Evolutionary conservation across 2,113 vertebrate genomes (phyloP), one percentile per base, ranked within the genome.

Genomic region (Bostrychus sinensis): DNA sequence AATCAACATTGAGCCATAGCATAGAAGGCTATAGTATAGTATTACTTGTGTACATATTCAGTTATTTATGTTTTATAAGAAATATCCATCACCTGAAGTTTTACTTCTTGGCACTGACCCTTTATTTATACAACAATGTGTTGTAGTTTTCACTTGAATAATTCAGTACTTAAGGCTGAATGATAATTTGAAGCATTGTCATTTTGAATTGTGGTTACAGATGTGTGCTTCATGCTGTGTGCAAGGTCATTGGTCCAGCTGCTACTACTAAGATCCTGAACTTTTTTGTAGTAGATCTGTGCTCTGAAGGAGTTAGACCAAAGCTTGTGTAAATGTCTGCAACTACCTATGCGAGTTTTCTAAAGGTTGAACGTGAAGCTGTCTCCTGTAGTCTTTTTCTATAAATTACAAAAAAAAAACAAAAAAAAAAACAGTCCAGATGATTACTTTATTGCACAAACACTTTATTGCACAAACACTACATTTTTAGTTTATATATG

Each of bases 401-500:
- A 20, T n/a, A n/a, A n/a, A n/a, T n/a, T n/a, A n/a, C n/a, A 50
- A 5, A 56, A n/a, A 78, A 16, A 71, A 28, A 1, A 39, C 25
- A n/a, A n/a, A n/a, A n/a, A 1, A 34, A 55, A 50, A 50, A 13
- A 28, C 22, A 14, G 3, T 13, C 4, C 28, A 51, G 7, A 1
- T 57, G 17, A n/a, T 72, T 56, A 5, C 72, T 12, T 48, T 19
- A 38, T 57, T 48, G 42, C 42, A 45, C 19, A n/a, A n/a, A n/a
- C n/a, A n/a, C n/a, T 84, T 86, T 87, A 86, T 85, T 87, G 64
- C 78, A 80, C 77, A 55, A 65, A 62, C 59, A 67, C 61, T 69
- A 36, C 30, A 32, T 32, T 6, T 9, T 72, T n/a, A 6, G 62
- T 4, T 10, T 54, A 14, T 46, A 48, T 4, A 39, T 56, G n/a